Conservation (phyloP, 23 tunicate genomes). For the Pegea sp. region DNA sequence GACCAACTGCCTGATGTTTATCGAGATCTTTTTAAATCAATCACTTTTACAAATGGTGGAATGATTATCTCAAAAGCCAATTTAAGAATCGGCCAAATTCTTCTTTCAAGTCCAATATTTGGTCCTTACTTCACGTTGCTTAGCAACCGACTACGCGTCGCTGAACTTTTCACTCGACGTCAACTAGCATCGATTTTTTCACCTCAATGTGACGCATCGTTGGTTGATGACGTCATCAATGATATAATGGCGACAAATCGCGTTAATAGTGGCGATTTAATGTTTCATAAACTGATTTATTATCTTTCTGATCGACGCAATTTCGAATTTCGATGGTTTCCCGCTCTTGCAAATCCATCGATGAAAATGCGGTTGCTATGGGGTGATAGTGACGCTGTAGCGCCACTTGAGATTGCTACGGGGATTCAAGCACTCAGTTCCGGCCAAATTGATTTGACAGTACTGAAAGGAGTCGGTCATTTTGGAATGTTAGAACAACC, state of each 20-base stretch:
- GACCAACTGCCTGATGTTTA: slow-evolving; percentile 2
- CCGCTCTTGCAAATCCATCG: slow-evolving; percentile 25
- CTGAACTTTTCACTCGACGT: not conserved
- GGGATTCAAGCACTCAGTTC: slow-evolving; percentile 21
- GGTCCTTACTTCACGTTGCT: slow-evolving; percentile 13
- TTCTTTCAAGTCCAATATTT: slow-evolving; percentile 11
- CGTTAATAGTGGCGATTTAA: slow-evolving; percentile 3
- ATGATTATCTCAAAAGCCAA: slow-evolving; percentile 56
- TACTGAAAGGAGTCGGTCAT: slow-evolving; percentile 37
- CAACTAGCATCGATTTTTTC: slow-evolving; percentile 39
- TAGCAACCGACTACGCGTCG: slow-evolving; percentile 2
- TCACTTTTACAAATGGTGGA: slow-evolving; percentile 97
- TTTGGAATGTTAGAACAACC: slow-evolving; percentile 90
- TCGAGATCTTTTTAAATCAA: slow-evolving; percentile 49
- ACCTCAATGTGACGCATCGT: slow-evolving; percentile 6
- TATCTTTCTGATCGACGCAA: slow-evolving; percentile 77
- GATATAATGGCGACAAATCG: slow-evolving; percentile 4
- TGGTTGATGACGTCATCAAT: slow-evolving; percentile 18
- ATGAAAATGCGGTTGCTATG: slow-evolving; percentile 40
- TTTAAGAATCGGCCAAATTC: slow-evolving; percentile 52
- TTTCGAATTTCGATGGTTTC: slow-evolving; percentile 86
- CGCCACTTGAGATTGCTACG: slow-evolving; percentile 34
- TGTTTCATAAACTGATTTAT: slow-evolving; percentile 30
- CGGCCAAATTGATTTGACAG: slow-evolving; percentile 2
- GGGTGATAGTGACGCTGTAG: slow-evolving; percentile 85